Percentiles rank a stretch among this genome's conserved stretches.
phyloP scores from a whole-genome alignment of 2,797 vertebrate genomes.

The Danio aesculapii region DNA sequence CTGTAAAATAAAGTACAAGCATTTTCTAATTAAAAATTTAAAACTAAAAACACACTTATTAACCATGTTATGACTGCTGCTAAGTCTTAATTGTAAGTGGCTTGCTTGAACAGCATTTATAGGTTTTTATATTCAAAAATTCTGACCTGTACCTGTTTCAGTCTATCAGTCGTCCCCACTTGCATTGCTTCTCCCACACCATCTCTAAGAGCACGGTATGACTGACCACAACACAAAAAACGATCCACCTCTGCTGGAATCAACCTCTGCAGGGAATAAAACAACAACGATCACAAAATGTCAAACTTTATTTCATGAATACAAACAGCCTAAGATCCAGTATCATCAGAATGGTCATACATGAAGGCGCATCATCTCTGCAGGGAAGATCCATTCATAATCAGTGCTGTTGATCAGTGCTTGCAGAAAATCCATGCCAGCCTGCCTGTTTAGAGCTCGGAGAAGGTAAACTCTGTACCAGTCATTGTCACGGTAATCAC shows the following conservation, averaged over 20 bases:
- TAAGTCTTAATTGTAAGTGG: not conserved
- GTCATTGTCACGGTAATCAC: slow-evolving; percentile 68
- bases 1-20: no score
- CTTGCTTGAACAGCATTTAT: not conserved
- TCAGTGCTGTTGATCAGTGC: slow-evolving; percentile 65
- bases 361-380: slow-evolving; percentile 68
- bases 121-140: not conserved
- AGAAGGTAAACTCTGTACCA: slow-evolving; percentile 80
- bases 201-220: slow-evolving; percentile 68
- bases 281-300: not conserved
- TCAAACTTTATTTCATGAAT: not conserved
- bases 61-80: no score
- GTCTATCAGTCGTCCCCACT: slow-evolving; percentile 41
- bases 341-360: slow-evolving; percentile 58
- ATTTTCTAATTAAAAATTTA: no score
- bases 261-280: slow-evolving; percentile 55
- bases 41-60: no score
- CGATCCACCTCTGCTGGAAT: slow-evolving; percentile 65
- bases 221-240: slow-evolving; percentile 73
- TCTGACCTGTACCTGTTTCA: slow-evolving; percentile 69
- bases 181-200: slow-evolving; percentile 63
- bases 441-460: slow-evolving; percentile 67
- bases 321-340: not conserved
- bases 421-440: slow-evolving; percentile 66
- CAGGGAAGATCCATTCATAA: slow-evolving; percentile 75